These are phyloP conservation scores for Galaxea fascicularis DNA, from an alignment of 92 coral and sea anemone genomes.

Conservation along the genomic window DNA sequence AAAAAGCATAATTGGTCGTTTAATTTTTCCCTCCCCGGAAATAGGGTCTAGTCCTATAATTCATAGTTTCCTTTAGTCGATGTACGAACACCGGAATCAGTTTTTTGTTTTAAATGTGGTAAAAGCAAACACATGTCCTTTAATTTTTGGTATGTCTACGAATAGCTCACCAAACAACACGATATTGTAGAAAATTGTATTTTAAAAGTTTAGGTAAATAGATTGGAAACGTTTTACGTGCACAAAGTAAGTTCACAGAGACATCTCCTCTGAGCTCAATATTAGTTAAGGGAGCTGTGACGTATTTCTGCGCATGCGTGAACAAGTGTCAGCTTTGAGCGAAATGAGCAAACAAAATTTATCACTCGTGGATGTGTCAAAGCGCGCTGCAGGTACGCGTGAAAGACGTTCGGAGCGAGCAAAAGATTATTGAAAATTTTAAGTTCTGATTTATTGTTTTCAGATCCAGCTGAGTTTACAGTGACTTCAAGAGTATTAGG, in stretches of 20 bases:
- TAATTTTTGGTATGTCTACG: neutral
- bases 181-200: slow-evolving; percentile 30
- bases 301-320: slow-evolving; percentile 25
- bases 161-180: slow-evolving; percentile 5
- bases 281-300: neutral
- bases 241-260: neutral
- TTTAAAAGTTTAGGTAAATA: slow-evolving; percentile 10
- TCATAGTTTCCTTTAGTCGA: slow-evolving; percentile 15
- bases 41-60: neutral
- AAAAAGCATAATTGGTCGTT: neutral
- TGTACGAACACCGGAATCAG: neutral
- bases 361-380: neutral
- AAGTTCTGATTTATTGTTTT: slow-evolving; percentile 8
- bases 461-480: neutral
- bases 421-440: neutral
- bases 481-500: neutral
- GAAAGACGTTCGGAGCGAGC: neutral
- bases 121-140: slow-evolving; percentile 16
- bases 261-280: neutral
- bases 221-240: slow-evolving; percentile 10
- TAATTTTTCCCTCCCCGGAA: slow-evolving; percentile 35
- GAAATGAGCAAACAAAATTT: slow-evolving; percentile 24
- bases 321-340: slow-evolving; percentile 3
- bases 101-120: neutral
- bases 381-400: neutral